These are phyloP conservation scores for Anthopleura sola DNA, from an alignment of 64 coral and sea anemone genomes.

Conservation along the genomic window DNA sequence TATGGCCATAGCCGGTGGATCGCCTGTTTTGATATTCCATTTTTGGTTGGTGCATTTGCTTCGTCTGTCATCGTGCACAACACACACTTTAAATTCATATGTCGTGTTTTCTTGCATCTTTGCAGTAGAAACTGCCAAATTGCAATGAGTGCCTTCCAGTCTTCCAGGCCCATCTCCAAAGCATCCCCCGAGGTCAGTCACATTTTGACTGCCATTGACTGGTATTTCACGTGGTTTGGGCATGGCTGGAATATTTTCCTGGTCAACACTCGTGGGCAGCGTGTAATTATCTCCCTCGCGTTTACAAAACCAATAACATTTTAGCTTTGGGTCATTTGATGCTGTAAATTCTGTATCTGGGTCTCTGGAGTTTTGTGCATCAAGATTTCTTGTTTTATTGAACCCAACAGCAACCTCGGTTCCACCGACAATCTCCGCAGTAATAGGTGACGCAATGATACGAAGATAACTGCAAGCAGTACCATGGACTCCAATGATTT, in stretches of 20 bases:
- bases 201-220: not conserved
- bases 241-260: not conserved
- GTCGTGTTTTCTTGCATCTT: conserved; percentile 21
- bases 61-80: not conserved
- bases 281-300: not conserved
- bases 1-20: conserved; percentile 28
- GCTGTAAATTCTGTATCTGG: conserved; percentile 2
- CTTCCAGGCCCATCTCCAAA: conserved; percentile 36
- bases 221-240: not conserved
- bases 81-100: conserved; percentile 16
- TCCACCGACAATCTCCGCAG: conserved; percentile 17
- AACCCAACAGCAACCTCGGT: conserved; percentile 12
- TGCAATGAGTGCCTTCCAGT: not conserved
- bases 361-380: conserved; percentile 5
- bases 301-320: conserved; percentile 40
- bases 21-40: not conserved
- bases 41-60: not conserved
- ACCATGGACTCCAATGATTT: not conserved
- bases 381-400: not conserved
- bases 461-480: not conserved
- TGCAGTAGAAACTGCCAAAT: not conserved
- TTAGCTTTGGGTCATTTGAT: not conserved
- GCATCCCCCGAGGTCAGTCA: conserved; percentile 27
- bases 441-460: not conserved
- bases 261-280: not conserved